Percentiles rank a stretch among this genome's conserved stretches.
These are phyloP conservation scores for Chlorops oryzae DNA, from an alignment of 1,140 invertebrate genomes.

Conservation along the genomic window DNA sequence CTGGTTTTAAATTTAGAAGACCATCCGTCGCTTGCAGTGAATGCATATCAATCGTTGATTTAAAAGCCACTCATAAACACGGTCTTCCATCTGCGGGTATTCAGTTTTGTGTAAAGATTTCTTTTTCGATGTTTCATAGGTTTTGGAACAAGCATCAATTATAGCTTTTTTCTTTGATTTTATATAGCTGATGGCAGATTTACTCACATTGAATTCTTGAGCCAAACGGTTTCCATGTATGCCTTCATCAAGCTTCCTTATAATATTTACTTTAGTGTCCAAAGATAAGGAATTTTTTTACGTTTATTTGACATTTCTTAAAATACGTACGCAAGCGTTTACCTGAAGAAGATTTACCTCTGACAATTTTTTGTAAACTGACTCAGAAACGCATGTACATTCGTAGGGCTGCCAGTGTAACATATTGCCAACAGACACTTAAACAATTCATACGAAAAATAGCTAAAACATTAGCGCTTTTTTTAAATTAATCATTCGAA, in stretches of 20 bases:
- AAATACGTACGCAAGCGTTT: too few species aligned
- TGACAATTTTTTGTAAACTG: too few species aligned
- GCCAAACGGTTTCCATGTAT: neutral
- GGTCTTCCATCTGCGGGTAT: neutral
- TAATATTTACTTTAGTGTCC: slow-evolving; percentile 1
- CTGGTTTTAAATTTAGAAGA: slow-evolving; percentile 35
- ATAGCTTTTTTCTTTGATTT: neutral
- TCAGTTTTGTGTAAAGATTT: neutral
- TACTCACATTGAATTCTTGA: too few species aligned
- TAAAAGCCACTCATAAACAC: slow-evolving; percentile 5
- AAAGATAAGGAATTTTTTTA: too few species aligned
- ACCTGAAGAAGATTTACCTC: too few species aligned
- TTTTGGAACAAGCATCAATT: neutral
- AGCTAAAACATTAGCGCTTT: too few species aligned
- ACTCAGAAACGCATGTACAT: too few species aligned
- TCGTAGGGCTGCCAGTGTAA: too few species aligned
- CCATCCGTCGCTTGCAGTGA: slow-evolving; percentile 21
- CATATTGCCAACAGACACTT: too few species aligned
- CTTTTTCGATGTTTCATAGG: neutral
- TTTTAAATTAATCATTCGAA: too few species aligned
- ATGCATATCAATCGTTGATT: slow-evolving; percentile 2
- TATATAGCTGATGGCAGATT: slow-evolving; percentile 7
- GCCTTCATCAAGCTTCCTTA: neutral
- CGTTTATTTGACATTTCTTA: too few species aligned
- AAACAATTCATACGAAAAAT: too few species aligned